Percentiles rank a stretch among this genome's conserved stretches.
These are phyloP conservation scores for Sympetrum striolatum DNA, from an alignment of 2,888 invertebrate genomes.

Conservation along the genomic window DNA sequence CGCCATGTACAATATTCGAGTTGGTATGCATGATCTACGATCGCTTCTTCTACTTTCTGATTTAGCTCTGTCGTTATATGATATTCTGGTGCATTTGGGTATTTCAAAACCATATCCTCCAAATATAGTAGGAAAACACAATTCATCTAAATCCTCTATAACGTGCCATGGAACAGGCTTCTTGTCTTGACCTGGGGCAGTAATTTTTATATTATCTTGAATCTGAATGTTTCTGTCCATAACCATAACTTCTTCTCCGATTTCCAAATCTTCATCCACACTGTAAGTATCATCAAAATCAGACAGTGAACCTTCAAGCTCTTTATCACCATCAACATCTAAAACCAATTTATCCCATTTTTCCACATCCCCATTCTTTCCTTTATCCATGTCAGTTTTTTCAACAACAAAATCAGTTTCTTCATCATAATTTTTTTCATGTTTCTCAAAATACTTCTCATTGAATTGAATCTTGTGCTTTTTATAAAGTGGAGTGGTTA, in stretches of 20 bases:
- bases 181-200: too few relatives aligned
- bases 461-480: background rate
- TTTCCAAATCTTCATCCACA: background rate
- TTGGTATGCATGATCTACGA: conserved; percentile 45
- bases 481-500: background rate
- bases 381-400: background rate
- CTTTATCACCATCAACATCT: background rate
- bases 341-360: background rate
- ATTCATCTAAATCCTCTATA: too few relatives aligned
- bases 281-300: background rate
- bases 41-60: conserved; percentile 16
- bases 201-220: too few relatives aligned
- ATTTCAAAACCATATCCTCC: too few relatives aligned
- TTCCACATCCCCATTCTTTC: background rate
- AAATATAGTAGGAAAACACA: too few relatives aligned
- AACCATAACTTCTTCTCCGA: background rate
- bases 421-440: background rate
- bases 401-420: background rate
- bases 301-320: too few relatives aligned
- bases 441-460: background rate
- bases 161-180: too few relatives aligned
- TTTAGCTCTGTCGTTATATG: background rate
- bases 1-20: too few relatives aligned
- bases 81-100: too few relatives aligned
- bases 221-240: background rate